Evolutionary conservation across 2,888 invertebrate species (phyloP).

Genomic region (Galeruca laticollis): DNA sequence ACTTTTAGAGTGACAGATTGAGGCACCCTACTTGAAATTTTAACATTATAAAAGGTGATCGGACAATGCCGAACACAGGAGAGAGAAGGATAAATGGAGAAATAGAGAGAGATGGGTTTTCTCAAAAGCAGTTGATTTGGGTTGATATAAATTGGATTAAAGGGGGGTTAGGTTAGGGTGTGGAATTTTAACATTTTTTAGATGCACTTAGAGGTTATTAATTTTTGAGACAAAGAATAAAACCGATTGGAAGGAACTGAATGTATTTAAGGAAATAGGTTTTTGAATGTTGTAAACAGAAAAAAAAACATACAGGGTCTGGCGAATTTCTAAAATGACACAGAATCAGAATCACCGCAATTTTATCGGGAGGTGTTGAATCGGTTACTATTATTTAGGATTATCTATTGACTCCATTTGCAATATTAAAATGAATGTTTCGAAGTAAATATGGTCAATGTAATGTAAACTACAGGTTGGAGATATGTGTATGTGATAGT

Average conservation of each 20-base stretch:
- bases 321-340: too few species aligned
- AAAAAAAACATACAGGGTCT: too few species aligned
- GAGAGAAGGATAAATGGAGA: slow-evolving; percentile 10
- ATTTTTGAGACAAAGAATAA: slow-evolving; percentile 14
- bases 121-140: slow-evolving; percentile 44
- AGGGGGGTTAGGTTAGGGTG: slow-evolving; percentile 37
- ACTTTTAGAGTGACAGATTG: slow-evolving; percentile 55
- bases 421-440: too few species aligned
- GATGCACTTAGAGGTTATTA: slow-evolving; percentile 31
- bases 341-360: too few species aligned
- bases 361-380: too few species aligned
- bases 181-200: slow-evolving; percentile 29
- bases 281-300: too few species aligned
- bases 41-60: slow-evolving; percentile 48
- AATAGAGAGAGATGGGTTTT: slow-evolving; percentile 22
- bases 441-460: too few species aligned
- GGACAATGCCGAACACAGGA: slow-evolving; percentile 33
- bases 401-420: too few species aligned
- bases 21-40: slow-evolving; percentile 48
- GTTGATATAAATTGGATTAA: slow-evolving; percentile 41
- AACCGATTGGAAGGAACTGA: background rate
- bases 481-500: too few species aligned
- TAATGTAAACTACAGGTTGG: too few species aligned
- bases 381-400: too few species aligned
- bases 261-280: background rate